Percentiles rank a stretch among this genome's conserved stretches.
Evolutionary conservation across 92 coral and sea anemone species (phyloP).

Genomic region (Epizoanthus scotinus): DNA sequence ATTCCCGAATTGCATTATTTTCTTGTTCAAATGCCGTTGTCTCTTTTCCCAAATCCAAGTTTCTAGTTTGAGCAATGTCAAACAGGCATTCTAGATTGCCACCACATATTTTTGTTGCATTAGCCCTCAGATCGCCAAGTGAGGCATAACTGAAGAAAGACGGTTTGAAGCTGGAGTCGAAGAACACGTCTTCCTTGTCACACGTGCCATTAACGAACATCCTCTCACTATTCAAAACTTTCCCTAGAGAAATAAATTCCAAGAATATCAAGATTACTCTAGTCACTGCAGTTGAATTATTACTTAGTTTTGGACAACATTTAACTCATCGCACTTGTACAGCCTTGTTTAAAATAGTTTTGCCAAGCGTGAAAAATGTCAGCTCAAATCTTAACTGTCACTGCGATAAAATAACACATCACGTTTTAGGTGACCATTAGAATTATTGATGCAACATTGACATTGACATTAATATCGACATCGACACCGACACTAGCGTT

Average conservation of each 20-base stretch:
- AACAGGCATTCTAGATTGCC: conserved; percentile 58
- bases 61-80: conserved; percentile 61
- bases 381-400: too few species aligned
- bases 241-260: conserved; percentile 48
- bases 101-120: conserved; percentile 42
- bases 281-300: too few species aligned
- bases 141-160: conserved; percentile 44
- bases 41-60: conserved; percentile 48
- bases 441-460: too few species aligned
- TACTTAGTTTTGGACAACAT: too few species aligned
- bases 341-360: too few species aligned
- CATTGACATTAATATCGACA: too few species aligned
- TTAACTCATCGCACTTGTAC: too few species aligned
- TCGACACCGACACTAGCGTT: too few species aligned
- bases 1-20: conserved; percentile 44
- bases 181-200: conserved; percentile 57
- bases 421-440: too few species aligned
- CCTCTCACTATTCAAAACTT: conserved; percentile 54
- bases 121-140: conserved; percentile 6
- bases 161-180: conserved; percentile 58
- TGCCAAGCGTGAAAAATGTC: too few species aligned
- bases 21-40: conserved; percentile 55
- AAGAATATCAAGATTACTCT: too few species aligned
- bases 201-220: conserved; percentile 61
- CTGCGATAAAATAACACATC: too few species aligned